Conservation (phyloP, 2,113 vertebrate genomes). For the Mus spicilegus region DNA sequence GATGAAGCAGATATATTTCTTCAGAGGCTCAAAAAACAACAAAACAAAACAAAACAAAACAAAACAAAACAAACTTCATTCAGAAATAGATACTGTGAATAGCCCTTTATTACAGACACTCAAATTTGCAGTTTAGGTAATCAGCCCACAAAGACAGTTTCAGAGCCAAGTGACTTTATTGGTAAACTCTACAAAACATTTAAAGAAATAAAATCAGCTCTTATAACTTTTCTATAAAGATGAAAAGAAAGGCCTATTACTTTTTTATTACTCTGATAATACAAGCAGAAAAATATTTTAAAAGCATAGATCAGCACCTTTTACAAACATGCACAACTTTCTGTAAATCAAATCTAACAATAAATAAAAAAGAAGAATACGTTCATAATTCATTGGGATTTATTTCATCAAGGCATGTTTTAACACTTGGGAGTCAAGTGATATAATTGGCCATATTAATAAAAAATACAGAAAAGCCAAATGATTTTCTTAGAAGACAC, state of each 20-base stretch:
- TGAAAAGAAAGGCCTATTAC: conserved; percentile 29
- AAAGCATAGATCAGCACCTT: background rate
- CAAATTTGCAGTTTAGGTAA: conserved; percentile 24
- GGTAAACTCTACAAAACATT: conserved; percentile 32
- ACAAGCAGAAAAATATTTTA: conserved; percentile 38
- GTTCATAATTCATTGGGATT: conserved; percentile 10
- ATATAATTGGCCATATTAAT: conserved; percentile 5
- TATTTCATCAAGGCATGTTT: conserved; percentile 21
- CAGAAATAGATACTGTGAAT: conserved; percentile 33
- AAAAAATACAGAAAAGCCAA: background rate
- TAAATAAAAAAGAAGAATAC: conserved; percentile 9
- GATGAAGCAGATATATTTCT: conserved; percentile 27
- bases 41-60: background rate
- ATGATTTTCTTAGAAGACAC: conserved; percentile 28
- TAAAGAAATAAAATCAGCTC: conserved; percentile 46
- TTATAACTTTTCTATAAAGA: conserved; percentile 48
- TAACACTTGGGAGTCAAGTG: conserved; percentile 52
- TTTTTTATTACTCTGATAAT: background rate
- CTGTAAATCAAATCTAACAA: conserved; percentile 13
- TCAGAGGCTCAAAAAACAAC: conserved; percentile 19
- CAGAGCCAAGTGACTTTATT: conserved; percentile 17
- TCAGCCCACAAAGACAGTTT: conserved; percentile 46
- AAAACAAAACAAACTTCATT: background rate
- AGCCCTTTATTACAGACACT: conserved; percentile 24
- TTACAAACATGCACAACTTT: conserved; percentile 1